Conservation (phyloP, 2,888 invertebrate species). For the Agrotis exclamationis region DNA sequence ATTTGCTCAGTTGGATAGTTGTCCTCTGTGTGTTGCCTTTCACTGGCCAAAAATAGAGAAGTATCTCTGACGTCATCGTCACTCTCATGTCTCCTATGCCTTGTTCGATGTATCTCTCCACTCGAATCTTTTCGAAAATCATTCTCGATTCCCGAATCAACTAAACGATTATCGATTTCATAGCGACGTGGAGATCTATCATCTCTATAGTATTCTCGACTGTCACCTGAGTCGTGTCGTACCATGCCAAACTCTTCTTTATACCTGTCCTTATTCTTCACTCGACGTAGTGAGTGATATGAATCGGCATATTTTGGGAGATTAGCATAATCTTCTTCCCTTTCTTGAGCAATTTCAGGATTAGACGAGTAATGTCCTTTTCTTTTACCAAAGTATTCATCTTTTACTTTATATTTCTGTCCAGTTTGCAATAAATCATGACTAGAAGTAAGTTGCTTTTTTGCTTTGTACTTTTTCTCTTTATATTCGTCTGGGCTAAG, state of each 20-base stretch:
- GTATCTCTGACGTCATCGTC: slow-evolving; percentile 93
- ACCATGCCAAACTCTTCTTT: slow-evolving; percentile 81
- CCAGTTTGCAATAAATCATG: slow-evolving; percentile 85
- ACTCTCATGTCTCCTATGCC: slow-evolving; percentile 89
- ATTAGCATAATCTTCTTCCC: slow-evolving; percentile 88
- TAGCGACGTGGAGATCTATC: slow-evolving; percentile 85
- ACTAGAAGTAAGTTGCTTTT: slow-evolving; percentile 87
- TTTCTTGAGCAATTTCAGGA: slow-evolving; percentile 91
- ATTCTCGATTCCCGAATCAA: slow-evolving; percentile 96
- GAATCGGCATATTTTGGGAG: slow-evolving; percentile 85
- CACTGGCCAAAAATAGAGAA: slow-evolving; percentile 93
- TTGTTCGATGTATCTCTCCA: slow-evolving; percentile 86
- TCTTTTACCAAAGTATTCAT: slow-evolving; percentile 84
- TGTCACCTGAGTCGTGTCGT: slow-evolving; percentile 88
- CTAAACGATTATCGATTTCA: slow-evolving; percentile 92
- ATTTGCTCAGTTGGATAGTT: slow-evolving; percentile 89
- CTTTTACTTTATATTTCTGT: slow-evolving; percentile 87
- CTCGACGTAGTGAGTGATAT: slow-evolving; percentile 92
- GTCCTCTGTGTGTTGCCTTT: slow-evolving; percentile 94
- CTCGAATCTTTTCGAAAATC: slow-evolving; percentile 94
- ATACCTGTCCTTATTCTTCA: slow-evolving; percentile 89
- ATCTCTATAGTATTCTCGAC: slow-evolving; percentile 87
- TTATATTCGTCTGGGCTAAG: slow-evolving; percentile 92
- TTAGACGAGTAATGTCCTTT: slow-evolving; percentile 92
- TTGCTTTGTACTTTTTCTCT: slow-evolving; percentile 88